Percentiles rank a stretch among this genome's conserved stretches.
phyloP scores from a whole-genome alignment of 2,888 invertebrate genomes.

The Scaptomyza parva region DNA sequence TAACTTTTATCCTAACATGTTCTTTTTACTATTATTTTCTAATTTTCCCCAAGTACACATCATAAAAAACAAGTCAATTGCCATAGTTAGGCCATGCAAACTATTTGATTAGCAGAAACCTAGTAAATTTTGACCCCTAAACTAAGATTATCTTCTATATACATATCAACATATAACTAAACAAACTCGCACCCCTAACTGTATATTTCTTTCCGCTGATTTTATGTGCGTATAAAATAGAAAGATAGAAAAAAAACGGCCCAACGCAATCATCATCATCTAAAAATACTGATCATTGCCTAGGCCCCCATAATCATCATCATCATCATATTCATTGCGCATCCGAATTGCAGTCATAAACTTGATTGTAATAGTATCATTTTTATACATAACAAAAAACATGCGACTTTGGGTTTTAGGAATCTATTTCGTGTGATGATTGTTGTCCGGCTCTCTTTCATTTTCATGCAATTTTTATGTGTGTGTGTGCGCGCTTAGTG shows the following conservation, averaged over 20 bases:
- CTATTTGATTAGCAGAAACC: neutral
- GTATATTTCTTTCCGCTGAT: constrained; percentile 18
- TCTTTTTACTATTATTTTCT: neutral
- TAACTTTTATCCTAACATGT: too few relatives aligned
- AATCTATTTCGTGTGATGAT: constrained; percentile 21
- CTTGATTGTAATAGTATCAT: constrained; percentile 75
- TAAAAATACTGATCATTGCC: constrained; percentile 42
- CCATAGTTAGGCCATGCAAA: neutral
- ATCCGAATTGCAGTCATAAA: constrained; percentile 71
- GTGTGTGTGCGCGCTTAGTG: constrained; percentile 32
- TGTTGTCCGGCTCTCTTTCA: constrained; percentile 48
- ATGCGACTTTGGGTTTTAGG: constrained; percentile 8
- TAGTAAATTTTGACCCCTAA: neutral
- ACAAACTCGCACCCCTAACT: neutral
- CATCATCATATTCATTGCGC: constrained; percentile 71
- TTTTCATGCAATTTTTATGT: constrained; percentile 77
- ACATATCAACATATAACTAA: neutral
- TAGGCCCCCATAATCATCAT: constrained; percentile 57
- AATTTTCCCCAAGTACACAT: neutral
- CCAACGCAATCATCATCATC: constrained; percentile 58
- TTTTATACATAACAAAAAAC: too few relatives aligned
- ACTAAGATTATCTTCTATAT: neutral
- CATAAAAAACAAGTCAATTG: neutral
- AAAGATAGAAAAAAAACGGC: constrained; percentile 6
- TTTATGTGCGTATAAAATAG: constrained; percentile 28